phyloP scores from a whole-genome alignment of 64 coral and sea anemone genomes.

The Anthopleura sola region DNA sequence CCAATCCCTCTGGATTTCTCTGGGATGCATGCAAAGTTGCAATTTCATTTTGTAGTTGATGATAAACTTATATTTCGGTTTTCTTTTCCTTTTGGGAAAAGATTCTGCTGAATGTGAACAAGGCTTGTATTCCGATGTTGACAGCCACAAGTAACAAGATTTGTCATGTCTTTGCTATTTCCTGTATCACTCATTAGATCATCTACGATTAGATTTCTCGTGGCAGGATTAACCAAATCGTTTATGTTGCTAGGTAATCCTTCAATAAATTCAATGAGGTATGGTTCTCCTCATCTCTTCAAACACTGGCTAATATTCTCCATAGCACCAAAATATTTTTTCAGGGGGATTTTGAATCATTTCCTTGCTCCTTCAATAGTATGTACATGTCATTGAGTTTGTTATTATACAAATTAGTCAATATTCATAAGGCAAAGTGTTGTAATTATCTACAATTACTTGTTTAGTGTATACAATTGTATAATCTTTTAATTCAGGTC shows the following conservation, averaged over 20 bases:
- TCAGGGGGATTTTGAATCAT: conserved; percentile 10
- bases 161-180: conserved; percentile 16
- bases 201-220: conserved; percentile 35
- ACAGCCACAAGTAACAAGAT: conserved; percentile 42
- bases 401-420: background rate
- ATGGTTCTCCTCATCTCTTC: conserved; percentile 18
- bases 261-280: conserved; percentile 23
- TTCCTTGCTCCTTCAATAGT: background rate
- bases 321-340: conserved; percentile 38
- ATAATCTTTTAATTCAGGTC: conserved; percentile 3
- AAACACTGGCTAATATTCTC: background rate
- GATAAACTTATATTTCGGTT: background rate
- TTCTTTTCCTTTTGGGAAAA: background rate
- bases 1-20: no score
- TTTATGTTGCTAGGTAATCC: conserved; percentile 23
- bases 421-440: background rate
- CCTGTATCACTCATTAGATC: conserved; percentile 32
- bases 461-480: conserved; percentile 28
- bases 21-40: no score
- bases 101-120: conserved; percentile 29
- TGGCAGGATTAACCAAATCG: background rate
- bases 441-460: background rate
- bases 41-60: no score
- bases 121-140: conserved; percentile 38
- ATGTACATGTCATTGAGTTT: background rate